Evolutionary conservation across 1,140 invertebrate genomes (phyloP).

Genomic region (Cataglyphis hispanica): DNA sequence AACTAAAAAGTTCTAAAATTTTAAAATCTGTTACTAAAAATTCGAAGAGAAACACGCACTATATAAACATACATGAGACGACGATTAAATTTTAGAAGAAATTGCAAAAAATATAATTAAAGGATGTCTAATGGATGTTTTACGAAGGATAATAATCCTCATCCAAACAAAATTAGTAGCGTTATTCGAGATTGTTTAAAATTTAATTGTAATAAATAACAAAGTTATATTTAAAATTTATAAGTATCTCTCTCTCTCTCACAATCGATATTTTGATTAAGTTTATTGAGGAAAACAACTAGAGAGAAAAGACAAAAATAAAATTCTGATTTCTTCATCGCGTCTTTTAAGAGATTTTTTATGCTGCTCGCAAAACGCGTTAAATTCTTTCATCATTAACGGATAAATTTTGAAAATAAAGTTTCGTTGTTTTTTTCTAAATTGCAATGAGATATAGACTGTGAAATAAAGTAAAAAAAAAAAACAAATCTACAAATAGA

Average conservation of each 20-base stretch:
- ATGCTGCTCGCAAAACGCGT: no score
- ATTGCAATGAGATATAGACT: not conserved
- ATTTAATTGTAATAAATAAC: no score
- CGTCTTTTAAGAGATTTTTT: no score
- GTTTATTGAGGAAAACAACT: no score
- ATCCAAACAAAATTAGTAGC: no score
- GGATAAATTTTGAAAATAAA: not conserved
- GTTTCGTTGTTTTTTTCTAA: not conserved
- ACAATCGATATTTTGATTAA: no score
- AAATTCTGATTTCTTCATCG: not conserved
- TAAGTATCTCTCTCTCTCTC: no score
- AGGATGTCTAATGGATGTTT: not conserved
- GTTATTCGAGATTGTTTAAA: no score
- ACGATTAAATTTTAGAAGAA: constrained; percentile 6
- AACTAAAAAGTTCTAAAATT: constrained; percentile 13
- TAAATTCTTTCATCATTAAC: not conserved
- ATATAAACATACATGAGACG: not conserved
- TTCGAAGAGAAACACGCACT: not conserved
- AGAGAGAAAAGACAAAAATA: no score
- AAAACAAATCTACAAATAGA: constrained; percentile 22
- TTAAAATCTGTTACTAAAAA: not conserved
- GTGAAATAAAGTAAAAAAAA: constrained; percentile 3
- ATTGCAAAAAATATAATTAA: not conserved
- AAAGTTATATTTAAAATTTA: no score
- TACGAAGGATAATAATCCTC: not conserved